Evolutionary conservation across 1,140 invertebrate genomes (phyloP).

Genomic region (Ceratitis capitata): DNA sequence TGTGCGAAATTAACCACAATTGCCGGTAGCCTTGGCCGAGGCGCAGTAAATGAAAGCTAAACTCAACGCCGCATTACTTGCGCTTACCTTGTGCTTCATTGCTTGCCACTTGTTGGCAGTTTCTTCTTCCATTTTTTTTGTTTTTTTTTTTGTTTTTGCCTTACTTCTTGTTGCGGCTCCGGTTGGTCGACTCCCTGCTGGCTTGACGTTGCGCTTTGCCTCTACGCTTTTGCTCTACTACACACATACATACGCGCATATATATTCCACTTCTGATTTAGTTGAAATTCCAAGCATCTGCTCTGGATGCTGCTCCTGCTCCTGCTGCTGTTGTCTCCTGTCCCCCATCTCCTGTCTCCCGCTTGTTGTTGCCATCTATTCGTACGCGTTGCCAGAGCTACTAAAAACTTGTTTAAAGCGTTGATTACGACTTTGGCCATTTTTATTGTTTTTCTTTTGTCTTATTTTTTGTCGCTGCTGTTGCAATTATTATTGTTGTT

Average conservation of each 20-base stretch:
- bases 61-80: neutral
- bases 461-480: neutral
- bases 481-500: neutral
- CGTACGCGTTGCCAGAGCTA: neutral
- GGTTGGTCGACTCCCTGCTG: neutral
- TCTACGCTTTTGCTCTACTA: neutral
- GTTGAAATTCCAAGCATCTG: constrained; percentile 22
- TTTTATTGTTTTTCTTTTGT: no score
- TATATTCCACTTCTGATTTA: neutral
- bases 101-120: neutral
- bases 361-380: no score
- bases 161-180: neutral
- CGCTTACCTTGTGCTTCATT: neutral
- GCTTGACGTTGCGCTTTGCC: neutral
- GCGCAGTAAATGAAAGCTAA: neutral
- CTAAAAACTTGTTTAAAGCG: constrained; percentile 28
- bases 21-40: neutral
- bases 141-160: neutral
- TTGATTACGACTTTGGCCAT: constrained; percentile 28
- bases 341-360: neutral
- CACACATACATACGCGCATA: no score
- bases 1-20: neutral
- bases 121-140: neutral
- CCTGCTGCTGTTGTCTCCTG: no score
- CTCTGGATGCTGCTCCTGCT: neutral